Percentiles rank a stretch among this genome's conserved stretches.
Evolutionary conservation across 2,113 vertebrate genomes (phyloP).

Genomic region (Poeciliopsis prolifica): DNA sequence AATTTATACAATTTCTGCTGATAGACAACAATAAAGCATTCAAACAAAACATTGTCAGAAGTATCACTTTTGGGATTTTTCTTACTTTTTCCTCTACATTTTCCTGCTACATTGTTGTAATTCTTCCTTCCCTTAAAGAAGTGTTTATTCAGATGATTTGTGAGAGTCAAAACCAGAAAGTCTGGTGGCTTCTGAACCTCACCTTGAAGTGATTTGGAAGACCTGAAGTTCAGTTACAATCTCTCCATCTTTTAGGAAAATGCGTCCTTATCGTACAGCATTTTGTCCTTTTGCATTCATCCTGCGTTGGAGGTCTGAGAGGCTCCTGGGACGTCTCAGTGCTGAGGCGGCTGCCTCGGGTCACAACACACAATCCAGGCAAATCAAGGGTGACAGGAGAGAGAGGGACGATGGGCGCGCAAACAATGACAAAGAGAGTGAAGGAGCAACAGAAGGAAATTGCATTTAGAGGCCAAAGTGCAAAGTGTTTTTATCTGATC

Average conservation of each 20-base stretch:
- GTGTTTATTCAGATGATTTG: neutral
- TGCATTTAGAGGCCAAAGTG: slow-evolving; percentile 3
- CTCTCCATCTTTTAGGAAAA: neutral
- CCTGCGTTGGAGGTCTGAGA: neutral
- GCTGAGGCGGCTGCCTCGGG: neutral
- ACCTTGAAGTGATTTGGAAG: neutral
- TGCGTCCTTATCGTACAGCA: neutral
- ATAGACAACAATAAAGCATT: too few relatives aligned
- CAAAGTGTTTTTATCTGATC: slow-evolving; percentile 10
- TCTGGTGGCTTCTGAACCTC: neutral
- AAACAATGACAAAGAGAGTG: neutral
- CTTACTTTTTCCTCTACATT: neutral
- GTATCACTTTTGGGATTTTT: neutral
- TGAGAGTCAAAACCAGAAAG: neutral
- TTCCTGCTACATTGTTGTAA: neutral
- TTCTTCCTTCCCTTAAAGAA: neutral
- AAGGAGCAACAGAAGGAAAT: slow-evolving; percentile 10
- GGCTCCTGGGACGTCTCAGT: slow-evolving; percentile 2
- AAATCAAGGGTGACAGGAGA: slow-evolving; percentile 2
- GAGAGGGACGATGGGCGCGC: neutral
- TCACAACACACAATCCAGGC: slow-evolving; percentile 4
- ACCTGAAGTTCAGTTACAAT: neutral
- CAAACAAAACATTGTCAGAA: neutral
- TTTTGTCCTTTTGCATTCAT: slow-evolving; percentile 6
- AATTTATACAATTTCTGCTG: too few relatives aligned